A percentile compares a stretch with the other conserved stretches of the same genome.
Evolutionary conservation across 2,888 invertebrate species (phyloP).

Genomic region (Tromatobia lineatoria): DNA sequence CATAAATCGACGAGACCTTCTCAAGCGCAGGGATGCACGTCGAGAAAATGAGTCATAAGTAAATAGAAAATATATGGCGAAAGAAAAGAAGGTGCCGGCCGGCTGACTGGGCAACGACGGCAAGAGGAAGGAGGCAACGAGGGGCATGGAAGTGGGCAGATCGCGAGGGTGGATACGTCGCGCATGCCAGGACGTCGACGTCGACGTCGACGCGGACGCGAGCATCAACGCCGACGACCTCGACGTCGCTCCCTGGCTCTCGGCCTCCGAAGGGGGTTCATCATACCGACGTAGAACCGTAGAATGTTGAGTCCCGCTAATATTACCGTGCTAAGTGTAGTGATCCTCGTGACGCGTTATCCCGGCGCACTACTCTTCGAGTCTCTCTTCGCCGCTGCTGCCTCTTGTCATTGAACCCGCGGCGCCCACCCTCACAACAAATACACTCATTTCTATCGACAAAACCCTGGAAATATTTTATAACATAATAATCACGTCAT

Average conservation of each 20-base stretch:
- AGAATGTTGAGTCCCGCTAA: conserved; percentile 30
- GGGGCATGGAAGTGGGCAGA: conserved; percentile 3
- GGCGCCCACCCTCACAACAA: background rate
- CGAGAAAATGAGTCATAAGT: background rate
- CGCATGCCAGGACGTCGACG: conserved; percentile 63
- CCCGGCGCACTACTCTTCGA: conserved; percentile 3
- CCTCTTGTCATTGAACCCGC: conserved; percentile 1
- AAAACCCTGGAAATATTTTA: background rate
- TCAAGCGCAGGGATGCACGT: background rate
- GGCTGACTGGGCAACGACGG: background rate
- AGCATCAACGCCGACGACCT: conserved; percentile 21
- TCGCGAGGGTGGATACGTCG: conserved; percentile 37
- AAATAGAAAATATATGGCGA: background rate
- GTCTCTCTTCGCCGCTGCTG: background rate
- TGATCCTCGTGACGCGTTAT: conserved; percentile 32
- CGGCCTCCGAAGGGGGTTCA: conserved; percentile 1
- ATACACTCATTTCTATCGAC: no score
- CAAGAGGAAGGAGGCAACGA: conserved; percentile 4
- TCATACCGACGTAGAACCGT: conserved; percentile 19
- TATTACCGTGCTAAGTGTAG: conserved; percentile 22
- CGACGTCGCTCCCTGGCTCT: conserved; percentile 12
- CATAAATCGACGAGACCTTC: background rate
- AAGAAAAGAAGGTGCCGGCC: background rate
- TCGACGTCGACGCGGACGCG: conserved; percentile 4
- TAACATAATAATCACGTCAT: conserved; percentile 2